A percentile compares a stretch with the other conserved stretches of the same genome.
phyloP scores from a whole-genome alignment of 2,888 invertebrate species.

The Cephus runcator region DNA sequence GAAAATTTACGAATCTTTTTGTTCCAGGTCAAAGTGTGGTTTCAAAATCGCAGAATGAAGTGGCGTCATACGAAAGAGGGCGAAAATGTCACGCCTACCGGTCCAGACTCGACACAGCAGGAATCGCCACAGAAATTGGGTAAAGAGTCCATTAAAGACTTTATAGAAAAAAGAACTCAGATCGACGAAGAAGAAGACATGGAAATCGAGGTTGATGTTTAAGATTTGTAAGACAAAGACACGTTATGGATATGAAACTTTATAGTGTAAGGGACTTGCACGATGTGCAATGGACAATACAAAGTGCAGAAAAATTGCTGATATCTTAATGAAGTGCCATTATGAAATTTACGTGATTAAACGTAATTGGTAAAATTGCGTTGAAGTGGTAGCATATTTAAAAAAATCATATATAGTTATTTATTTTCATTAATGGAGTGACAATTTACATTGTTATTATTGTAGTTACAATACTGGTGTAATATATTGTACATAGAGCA shows the following conservation, averaged over 20 bases:
- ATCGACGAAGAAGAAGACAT: constrained; percentile 35
- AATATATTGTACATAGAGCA: not conserved
- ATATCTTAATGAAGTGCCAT: not conserved
- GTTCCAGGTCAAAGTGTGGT: constrained; percentile 89
- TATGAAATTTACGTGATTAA: not conserved
- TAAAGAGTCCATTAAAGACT: constrained; percentile 18
- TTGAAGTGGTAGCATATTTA: not conserved
- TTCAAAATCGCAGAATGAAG: constrained; percentile 91
- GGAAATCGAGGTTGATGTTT: constrained; percentile 53
- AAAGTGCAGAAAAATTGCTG: not conserved
- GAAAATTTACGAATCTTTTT: not conserved
- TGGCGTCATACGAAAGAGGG: constrained; percentile 85
- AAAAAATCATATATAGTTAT: not conserved
- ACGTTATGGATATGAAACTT: not conserved
- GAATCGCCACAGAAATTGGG: constrained; percentile 25
- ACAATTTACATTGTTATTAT: not conserved
- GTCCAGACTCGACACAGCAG: constrained; percentile 41
- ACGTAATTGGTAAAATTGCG: not conserved
- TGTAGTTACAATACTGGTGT: not conserved
- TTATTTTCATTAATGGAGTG: not conserved
- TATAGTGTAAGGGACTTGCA: not conserved
- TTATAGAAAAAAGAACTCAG: constrained; percentile 19
- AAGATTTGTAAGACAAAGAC: constrained; percentile 6
- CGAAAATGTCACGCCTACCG: constrained; percentile 32
- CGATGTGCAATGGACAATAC: not conserved